These are phyloP conservation scores for Sclerurus mexicanus DNA, from an alignment of 2,113 vertebrate genomes.

Conservation along the genomic window DNA sequence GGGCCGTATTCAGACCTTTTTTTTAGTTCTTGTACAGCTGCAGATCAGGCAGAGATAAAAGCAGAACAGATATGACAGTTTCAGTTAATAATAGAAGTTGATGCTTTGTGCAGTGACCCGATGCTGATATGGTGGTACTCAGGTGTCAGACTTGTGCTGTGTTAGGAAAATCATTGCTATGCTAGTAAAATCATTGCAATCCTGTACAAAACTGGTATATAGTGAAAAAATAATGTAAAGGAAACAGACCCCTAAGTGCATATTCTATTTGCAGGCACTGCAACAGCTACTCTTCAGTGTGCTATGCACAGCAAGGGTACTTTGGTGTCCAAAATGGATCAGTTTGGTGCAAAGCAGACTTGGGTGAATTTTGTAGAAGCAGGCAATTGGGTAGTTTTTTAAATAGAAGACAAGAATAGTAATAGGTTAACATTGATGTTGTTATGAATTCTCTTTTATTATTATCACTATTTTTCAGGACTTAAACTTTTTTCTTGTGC, in stretches of 20 bases:
- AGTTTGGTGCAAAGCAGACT: background rate
- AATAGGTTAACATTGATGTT: background rate
- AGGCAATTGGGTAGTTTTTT: background rate
- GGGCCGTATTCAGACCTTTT: rapidly evolving
- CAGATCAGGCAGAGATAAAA: background rate
- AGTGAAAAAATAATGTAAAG: slow-evolving; percentile 56
- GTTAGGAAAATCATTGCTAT: slow-evolving; percentile 33
- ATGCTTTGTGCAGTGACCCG: background rate
- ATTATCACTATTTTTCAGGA: background rate
- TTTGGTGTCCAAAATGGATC: background rate
- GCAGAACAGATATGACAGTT: background rate
- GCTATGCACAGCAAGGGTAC: background rate
- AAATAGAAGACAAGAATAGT: background rate
- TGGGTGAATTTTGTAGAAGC: slow-evolving; percentile 14
- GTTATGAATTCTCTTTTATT: background rate
- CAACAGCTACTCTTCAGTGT: background rate
- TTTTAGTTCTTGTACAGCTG: background rate
- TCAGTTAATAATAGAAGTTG: slow-evolving; percentile 28
- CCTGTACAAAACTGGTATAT: slow-evolving; percentile 26
- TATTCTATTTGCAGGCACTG: slow-evolving; percentile 6
- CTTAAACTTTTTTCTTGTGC: background rate
- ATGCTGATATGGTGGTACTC: slow-evolving; percentile 51
- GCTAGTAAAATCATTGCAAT: slow-evolving; percentile 14
- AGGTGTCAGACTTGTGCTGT: slow-evolving; percentile 53
- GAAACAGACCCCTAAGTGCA: slow-evolving; percentile 44